Evolutionary conservation across 1,140 invertebrate genomes (phyloP).

Genomic region (Drosophila fuyamai): DNA sequence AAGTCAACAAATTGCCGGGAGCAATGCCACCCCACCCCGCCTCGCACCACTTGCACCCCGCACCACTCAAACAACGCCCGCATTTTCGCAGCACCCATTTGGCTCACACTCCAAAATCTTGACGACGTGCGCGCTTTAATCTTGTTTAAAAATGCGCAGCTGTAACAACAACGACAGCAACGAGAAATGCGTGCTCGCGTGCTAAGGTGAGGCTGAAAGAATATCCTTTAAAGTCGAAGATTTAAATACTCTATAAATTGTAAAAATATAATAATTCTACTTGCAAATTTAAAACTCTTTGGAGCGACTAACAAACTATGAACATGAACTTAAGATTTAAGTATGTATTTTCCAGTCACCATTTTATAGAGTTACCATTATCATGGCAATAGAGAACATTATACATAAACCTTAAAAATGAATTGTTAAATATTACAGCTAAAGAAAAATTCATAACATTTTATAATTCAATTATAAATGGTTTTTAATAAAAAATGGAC

Average conservation of each 20-base stretch:
- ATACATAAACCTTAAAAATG: too few species aligned
- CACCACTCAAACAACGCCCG: conserved; percentile 3
- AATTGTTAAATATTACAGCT: too few species aligned
- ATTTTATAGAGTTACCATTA: too few species aligned
- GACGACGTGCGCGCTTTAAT: conserved; percentile 78
- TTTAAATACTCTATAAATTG: background rate
- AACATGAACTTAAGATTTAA: background rate
- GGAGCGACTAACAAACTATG: too few species aligned
- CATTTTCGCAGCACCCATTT: conserved; percentile 30
- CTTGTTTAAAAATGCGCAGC: conserved; percentile 81
- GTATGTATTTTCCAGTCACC: too few species aligned
- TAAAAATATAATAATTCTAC: background rate
- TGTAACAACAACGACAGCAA: conserved; percentile 53
- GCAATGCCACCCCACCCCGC: conserved; percentile 37
- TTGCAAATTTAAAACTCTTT: background rate
- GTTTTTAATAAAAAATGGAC: too few species aligned
- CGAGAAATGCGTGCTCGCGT: conserved; percentile 31
- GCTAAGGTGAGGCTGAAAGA: conserved; percentile 10
- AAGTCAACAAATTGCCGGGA: conserved; percentile 79
- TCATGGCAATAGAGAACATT: too few species aligned
- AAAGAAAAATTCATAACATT: too few species aligned
- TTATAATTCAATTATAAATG: too few species aligned
- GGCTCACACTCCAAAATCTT: conserved; percentile 51
- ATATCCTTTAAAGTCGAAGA: background rate
- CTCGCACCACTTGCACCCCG: background rate